Conservation (phyloP, 1,140 invertebrate genomes). For the Drosophila pruinosa region DNA sequence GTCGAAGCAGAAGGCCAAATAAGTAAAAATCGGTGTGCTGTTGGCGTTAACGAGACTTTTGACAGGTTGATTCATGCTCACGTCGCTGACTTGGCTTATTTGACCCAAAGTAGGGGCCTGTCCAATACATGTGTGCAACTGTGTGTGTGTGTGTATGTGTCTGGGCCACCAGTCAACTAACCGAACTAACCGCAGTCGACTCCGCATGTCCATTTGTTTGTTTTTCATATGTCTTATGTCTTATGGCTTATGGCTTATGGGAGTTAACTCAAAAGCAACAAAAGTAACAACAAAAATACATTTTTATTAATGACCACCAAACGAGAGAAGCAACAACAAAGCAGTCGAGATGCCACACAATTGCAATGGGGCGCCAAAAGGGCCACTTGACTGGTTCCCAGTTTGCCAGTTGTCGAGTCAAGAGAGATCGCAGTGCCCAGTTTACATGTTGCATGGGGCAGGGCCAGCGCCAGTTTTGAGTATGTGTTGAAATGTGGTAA, state of each 20-base stretch:
- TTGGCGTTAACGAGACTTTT: constrained; percentile 83
- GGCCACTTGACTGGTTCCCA: constrained; percentile 54
- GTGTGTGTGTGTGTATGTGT: constrained; percentile 7
- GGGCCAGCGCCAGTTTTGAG: constrained; percentile 68
- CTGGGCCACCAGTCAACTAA: constrained; percentile 45
- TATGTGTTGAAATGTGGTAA: constrained; percentile 81
- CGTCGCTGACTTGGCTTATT: constrained; percentile 79
- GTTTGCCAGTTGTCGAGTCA: not conserved
- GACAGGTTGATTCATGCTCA: constrained; percentile 83
- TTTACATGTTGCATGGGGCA: constrained; percentile 30
- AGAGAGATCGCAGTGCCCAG: constrained; percentile 20
- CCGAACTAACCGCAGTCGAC: constrained; percentile 35
- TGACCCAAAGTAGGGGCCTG: constrained; percentile 70
- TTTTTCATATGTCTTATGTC: constrained; percentile 63
- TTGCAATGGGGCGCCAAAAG: constrained; percentile 80
- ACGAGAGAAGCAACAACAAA: not conserved
- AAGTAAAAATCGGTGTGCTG: constrained; percentile 69
- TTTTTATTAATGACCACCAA: constrained; percentile 76
- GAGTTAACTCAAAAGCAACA: constrained; percentile 64
- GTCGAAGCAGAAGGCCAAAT: constrained; percentile 22
- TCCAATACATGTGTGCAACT: constrained; percentile 25
- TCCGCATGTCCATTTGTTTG: constrained; percentile 72
- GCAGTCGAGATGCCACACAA: constrained; percentile 51
- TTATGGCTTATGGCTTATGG: constrained; percentile 57
- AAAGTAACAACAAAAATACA: too few species aligned